These are phyloP conservation scores for Holotrichia oblita DNA, from an alignment of 1,140 invertebrate genomes.

Conservation along the genomic window DNA sequence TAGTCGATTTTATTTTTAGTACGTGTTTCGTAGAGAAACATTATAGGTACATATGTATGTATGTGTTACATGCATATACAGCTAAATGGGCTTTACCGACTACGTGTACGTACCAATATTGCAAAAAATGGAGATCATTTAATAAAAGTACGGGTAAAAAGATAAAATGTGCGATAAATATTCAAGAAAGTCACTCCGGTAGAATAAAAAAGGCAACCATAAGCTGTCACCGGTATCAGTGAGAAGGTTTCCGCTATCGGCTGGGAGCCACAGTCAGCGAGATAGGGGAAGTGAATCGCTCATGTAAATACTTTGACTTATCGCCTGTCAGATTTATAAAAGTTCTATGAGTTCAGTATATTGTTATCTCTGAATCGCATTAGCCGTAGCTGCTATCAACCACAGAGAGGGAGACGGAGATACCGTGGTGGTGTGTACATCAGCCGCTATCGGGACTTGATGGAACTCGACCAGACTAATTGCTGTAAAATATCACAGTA, in stretches of 20 bases:
- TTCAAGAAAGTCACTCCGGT: constrained; percentile 28
- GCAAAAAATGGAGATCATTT: constrained; percentile 17
- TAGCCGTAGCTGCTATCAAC: constrained; percentile 48
- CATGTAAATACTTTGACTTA: constrained; percentile 53
- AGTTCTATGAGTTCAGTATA: constrained; percentile 50
- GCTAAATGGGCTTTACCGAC: neutral
- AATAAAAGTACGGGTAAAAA: constrained; percentile 20
- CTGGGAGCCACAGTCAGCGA: constrained; percentile 36
- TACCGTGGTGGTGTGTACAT: constrained; percentile 36
- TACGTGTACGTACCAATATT: neutral
- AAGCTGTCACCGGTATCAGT: constrained; percentile 40
- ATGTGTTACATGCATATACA: neutral
- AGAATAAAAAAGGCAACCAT: constrained; percentile 35
- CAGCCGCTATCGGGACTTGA: constrained; percentile 44
- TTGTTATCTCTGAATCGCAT: constrained; percentile 53
- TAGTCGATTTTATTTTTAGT: no score
- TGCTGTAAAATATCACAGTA: constrained; percentile 50
- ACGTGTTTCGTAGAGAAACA: no score
- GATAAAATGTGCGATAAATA: constrained; percentile 25
- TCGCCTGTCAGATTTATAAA: constrained; percentile 53
- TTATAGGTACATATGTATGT: neutral
- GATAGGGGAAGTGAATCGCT: constrained; percentile 43
- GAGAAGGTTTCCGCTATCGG: constrained; percentile 38
- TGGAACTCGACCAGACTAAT: constrained; percentile 48
- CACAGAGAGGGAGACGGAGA: constrained; percentile 26